These are phyloP conservation scores for Microtus ochrogaster DNA, from an alignment of 2,113 vertebrate genomes.

Conservation along the genomic window DNA sequence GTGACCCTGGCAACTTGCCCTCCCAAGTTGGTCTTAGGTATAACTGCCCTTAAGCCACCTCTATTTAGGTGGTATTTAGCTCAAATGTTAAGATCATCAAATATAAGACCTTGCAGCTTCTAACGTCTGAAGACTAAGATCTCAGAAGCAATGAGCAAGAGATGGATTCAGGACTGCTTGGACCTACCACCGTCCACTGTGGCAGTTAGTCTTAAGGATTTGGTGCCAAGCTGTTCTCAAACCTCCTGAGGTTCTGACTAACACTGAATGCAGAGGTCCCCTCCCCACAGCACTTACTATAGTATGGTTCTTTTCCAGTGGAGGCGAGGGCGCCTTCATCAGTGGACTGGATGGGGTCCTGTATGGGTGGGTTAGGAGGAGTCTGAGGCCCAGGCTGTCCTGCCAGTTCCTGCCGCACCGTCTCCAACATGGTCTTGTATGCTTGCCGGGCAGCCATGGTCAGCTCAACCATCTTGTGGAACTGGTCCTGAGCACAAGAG, in stretches of 20 bases:
- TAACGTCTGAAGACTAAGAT: background rate
- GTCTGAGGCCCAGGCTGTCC: slow-evolving; percentile 61
- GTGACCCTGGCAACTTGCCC: no score
- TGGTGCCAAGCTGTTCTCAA: background rate
- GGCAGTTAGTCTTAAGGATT: background rate
- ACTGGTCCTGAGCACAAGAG: slow-evolving; percentile 88
- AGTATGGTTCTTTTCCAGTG: slow-evolving; percentile 90
- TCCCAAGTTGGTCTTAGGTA: background rate
- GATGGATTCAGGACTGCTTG: background rate
- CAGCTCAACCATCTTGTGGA: slow-evolving; percentile 96
- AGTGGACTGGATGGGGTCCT: slow-evolving; percentile 1
- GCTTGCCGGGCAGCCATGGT: slow-evolving; percentile 93
- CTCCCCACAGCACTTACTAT: slow-evolving; percentile 88
- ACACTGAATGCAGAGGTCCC: background rate
- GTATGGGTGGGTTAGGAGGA: background rate
- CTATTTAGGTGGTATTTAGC: background rate
- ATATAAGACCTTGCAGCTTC: background rate
- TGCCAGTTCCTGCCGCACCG: slow-evolving; percentile 76
- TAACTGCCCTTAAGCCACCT: background rate
- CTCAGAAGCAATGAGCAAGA: background rate
- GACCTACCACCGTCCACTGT: background rate
- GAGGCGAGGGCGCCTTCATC: slow-evolving; percentile 55
- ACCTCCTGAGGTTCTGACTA: background rate
- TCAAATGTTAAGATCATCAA: background rate
- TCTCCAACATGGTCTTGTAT: slow-evolving; percentile 93